Evolutionary conservation across 2,113 vertebrate genomes (phyloP), one percentile per base, ranked within the genome.

Genomic region (Scomber colias): DNA sequence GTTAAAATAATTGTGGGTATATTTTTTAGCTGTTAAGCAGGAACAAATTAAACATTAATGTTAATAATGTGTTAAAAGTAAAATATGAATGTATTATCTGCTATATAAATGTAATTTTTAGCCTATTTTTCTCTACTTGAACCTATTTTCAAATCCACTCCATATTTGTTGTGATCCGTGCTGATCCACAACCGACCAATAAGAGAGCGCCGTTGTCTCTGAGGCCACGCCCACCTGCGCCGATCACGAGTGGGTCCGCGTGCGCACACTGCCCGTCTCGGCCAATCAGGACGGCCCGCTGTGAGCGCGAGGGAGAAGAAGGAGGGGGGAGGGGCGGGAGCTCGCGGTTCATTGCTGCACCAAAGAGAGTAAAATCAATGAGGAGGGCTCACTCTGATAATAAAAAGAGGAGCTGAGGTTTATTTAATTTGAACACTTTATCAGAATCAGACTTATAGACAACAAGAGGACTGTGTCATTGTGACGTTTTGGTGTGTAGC

Each of bases 201-300:
- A 80, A 73, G 62, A 16, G 2, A 0, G 2, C 31, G 19, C 2
- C 17, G 24, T 1, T 19, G 17, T 16, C 12, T 1, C 2, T 0
- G 3, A 19, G 56, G 49, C 45, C 78, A 71, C 90, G 15, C 82
- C 85, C 77, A 81, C 55, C 3, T 0, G 1, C 0, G 0, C 2
- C 19, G 79, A 81, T 93, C 92, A 93, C 90, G 90, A 92, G 92
- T 79, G 71, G 48, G 24, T 83, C 77, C 81, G 85, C 81, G 85
- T 89, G 90, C 75, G 55, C 83, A 30, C 80, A 59, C 60, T 27
- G 56, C 19, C 13, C 7, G 11, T 54, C 24, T 80, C 12, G 24
- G 57, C 89, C 87, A 93, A 93, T 92, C 82, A 81, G 84, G 30
- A 53, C 46, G 45, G n/a, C 40, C 55, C 57, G 75, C 79, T 89